Evolutionary conservation across 1,140 invertebrate genomes (phyloP), one percentile per base, ranked within the genome.

Genomic region (Cyphomyrmex costatus): DNA sequence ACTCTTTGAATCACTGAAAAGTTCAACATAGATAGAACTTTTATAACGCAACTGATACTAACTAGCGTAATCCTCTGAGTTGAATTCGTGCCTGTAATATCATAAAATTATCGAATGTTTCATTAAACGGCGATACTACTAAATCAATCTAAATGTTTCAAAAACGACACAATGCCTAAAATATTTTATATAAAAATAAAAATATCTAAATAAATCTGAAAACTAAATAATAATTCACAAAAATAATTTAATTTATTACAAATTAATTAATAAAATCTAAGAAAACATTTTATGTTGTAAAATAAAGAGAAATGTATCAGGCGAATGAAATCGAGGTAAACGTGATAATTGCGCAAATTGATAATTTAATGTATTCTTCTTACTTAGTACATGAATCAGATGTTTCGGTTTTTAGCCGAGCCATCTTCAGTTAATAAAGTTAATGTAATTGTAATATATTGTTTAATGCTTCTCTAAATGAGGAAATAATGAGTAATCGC

Each of bases 1-100:
- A 73, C 68, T 63, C 24, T 73, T 83, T 49, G 36, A 27, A 73
- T 2, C 8, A 14, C 27, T 33, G 79, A 53, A 12, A 49, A 16
- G 0, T 33, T 46, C 19, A 27, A 14, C 66, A n/a, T 8, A 12
- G 27, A 66, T 14, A 46, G 2, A 61, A 66, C 24, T 66, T 56
- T 7, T 24, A 19, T 33, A 65, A 33, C 19, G 19, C 24, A 56
- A 68, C 33, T 30, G 24, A 14, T 24, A 82, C 30, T 73, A 73
- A 58, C 30, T 58, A n/a, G 24, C 24, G 56, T 46, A 60, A 71
- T 82, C 12, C 21, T 19, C 8, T 36, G 19, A 58, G 6, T 70
- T 71, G 21, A 46, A 14, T 6, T 21, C 68, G 8, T 42, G 12
- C 24, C 24, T 6, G 19, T 14, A 46, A 36, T 36, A 56, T 46